These are phyloP conservation scores for Stegodyphus mimosarum DNA, from an alignment of 1,140 invertebrate species.

Conservation along the genomic window DNA sequence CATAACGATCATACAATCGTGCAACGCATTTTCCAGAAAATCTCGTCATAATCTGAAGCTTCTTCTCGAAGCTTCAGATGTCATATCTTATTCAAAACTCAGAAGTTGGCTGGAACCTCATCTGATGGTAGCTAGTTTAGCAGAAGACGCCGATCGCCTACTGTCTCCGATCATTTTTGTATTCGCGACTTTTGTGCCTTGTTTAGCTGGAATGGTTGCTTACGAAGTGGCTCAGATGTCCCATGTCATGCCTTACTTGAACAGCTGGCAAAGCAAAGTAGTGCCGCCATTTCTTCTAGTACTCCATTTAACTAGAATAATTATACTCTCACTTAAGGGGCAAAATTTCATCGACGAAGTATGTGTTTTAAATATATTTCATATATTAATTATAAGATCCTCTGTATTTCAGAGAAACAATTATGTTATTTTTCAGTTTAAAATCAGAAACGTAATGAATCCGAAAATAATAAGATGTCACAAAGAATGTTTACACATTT, in stretches of 20 bases:
- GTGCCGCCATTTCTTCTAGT: neutral
- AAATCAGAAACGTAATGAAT: neutral
- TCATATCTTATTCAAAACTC: neutral
- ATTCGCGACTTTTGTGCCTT: neutral
- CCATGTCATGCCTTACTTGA: neutral
- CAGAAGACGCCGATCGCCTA: neutral
- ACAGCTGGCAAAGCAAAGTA: neutral
- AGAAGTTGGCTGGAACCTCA: neutral
- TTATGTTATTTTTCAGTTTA: neutral
- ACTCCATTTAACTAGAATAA: neutral
- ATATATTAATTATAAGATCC: neutral
- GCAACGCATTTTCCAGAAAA: neutral
- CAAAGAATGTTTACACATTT: too few relatives aligned
- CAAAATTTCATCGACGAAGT: slow-evolving; percentile 8
- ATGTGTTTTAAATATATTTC: neutral
- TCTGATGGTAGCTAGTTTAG: neutral
- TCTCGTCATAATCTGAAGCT: neutral
- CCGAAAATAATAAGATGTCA: neutral
- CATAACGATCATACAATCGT: neutral
- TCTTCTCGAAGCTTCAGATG: too few relatives aligned
- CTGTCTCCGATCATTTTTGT: neutral
- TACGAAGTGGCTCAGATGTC: neutral
- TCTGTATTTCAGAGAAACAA: neutral
- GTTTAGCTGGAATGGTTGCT: neutral
- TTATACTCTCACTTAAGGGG: neutral